Base-by-base conservation (phyloP, 2,113 vertebrate species). In the Aepyceros melampus region DNA sequence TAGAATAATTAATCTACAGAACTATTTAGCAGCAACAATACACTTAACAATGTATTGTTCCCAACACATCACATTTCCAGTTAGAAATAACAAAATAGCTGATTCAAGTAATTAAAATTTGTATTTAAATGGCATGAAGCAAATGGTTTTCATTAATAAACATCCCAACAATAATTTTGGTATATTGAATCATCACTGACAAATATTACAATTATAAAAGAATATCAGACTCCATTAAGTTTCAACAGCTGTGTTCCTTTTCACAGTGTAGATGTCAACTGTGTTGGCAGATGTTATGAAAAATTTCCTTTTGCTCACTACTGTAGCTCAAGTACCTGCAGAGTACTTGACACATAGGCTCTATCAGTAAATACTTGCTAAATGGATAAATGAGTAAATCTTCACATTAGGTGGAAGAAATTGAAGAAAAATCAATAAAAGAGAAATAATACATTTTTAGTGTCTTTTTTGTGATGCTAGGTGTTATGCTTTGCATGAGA, bases 1-100 rank as follows among this genome's bases (percentile, higher is more conserved):
- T 90, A 53, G 23, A 92, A 93, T 97, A 95, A 71, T 93, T 96
- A 87, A 71, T 55, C 55, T 86, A 78, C 6, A 76, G 13, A 88
- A 51, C 17, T 81, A 64, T 71, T 82, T 17, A 83, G 36, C 87
- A 67, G 5, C 64, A 85, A 85, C 3, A 43, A 29, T 81, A 64
- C 3, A 51, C 2, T 92, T 85, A 19, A 19, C 9, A 67, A 56
- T 83, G 5, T 45, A 43, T 58, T 89, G 4, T n/a, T 92, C 4
- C 43, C 31, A 86, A 91, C 58, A 58, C 25, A 74, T 43, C 21
- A 55, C 9, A 43, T 21, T 93, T 89, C 11, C 47, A 60, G n/a
- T 93, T 31, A 92, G 17, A 1, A 92, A 93, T 64, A 21, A 93
- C 62, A 36, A 94, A 87, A 89, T 76, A 92, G 17, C 31, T 60